Percentiles rank a stretch among this genome's conserved stretches.
phyloP scores from a whole-genome alignment of 23 tunicate species.

The Styela plicata region DNA sequence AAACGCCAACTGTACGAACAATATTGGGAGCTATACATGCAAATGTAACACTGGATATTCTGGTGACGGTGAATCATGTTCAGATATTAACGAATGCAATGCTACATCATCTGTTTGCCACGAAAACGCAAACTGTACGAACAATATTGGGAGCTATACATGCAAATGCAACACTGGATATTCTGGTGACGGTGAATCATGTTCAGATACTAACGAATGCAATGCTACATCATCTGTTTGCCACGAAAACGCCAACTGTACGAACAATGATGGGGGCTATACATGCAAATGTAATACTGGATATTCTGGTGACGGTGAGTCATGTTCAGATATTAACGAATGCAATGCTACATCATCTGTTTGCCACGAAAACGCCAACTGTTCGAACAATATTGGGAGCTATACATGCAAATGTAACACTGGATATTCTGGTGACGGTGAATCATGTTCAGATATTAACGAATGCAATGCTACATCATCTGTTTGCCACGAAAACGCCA shows the following conservation, averaged over 20 bases:
- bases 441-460: not conserved
- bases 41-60: not conserved
- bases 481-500: not conserved
- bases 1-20: not conserved
- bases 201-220: not conserved
- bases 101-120: not conserved
- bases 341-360: not conserved
- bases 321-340: not conserved
- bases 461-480: not conserved
- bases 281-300: not conserved
- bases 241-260: not conserved
- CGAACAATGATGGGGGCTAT: not conserved
- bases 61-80: not conserved
- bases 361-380: not conserved
- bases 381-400: not conserved
- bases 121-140: not conserved
- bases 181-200: not conserved
- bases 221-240: not conserved
- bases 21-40: not conserved
- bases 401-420: not conserved
- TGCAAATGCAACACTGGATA: not conserved
- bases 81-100: not conserved
- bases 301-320: not conserved
- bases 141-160: not conserved
- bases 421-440: not conserved